These are phyloP conservation scores for Ammodytes marinus DNA, from an alignment of 2,113 vertebrate genomes.

Conservation along the genomic window DNA sequence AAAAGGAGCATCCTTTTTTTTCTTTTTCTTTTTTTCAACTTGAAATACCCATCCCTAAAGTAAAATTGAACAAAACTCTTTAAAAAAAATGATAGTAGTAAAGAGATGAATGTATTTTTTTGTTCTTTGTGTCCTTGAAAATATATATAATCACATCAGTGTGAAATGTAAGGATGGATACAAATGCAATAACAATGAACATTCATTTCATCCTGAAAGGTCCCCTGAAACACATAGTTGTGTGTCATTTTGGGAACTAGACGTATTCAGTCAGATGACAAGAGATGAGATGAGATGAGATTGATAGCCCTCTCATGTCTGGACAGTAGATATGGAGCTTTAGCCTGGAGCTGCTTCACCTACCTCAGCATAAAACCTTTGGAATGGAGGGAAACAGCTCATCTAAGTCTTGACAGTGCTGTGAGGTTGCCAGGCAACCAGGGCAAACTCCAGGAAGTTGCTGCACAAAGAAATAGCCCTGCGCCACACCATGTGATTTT, in stretches of 20 bases:
- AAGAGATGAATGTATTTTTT: no score
- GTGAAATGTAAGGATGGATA: neutral
- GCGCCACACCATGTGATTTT: neutral
- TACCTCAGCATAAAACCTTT: neutral
- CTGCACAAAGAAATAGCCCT: neutral
- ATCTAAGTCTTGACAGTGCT: neutral
- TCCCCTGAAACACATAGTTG: neutral
- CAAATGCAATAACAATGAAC: neutral
- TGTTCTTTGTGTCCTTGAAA: neutral
- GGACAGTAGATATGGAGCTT: neutral
- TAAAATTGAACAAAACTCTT: neutral
- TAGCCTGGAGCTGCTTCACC: neutral
- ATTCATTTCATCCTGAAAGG: neutral
- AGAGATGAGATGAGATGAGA: neutral
- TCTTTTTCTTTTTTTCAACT: conserved; percentile 20
- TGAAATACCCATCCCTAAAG: neutral
- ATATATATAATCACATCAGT: neutral
- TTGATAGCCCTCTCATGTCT: neutral
- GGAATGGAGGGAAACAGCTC: neutral
- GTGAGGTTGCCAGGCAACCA: neutral
- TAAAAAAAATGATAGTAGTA: no score
- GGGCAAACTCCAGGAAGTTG: neutral
- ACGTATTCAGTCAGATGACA: neutral
- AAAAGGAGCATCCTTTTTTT: conserved; percentile 18
- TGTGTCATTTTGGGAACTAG: neutral